Evolutionary conservation across 1,140 invertebrate genomes (phyloP).

Genomic region (Micrasema longulum): DNA sequence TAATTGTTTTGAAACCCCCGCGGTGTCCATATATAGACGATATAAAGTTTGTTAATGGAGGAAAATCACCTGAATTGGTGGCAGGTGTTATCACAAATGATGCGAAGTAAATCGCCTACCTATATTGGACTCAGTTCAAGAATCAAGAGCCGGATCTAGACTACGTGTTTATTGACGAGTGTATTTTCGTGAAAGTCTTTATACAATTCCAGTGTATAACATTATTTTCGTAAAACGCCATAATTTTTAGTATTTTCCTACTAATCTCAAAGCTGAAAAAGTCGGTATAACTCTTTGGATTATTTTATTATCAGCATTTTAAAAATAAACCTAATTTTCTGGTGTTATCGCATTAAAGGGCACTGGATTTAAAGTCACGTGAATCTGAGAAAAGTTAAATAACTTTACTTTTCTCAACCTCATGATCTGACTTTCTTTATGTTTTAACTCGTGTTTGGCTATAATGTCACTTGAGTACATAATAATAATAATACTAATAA

Average conservation of each 20-base stretch:
- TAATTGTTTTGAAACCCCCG: background rate
- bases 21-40: conserved; percentile 17
- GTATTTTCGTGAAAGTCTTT: background rate
- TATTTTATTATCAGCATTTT: no score
- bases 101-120: conserved; percentile 14
- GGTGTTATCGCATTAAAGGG: no score
- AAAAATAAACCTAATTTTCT: no score
- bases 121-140: conserved; percentile 11
- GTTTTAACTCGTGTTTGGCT: no score
- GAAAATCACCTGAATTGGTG: conserved; percentile 17
- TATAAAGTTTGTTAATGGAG: conserved; percentile 21
- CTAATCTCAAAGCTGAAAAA: background rate
- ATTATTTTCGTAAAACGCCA: conserved; percentile 1
- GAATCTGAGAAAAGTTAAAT: no score
- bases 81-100: conserved; percentile 36
- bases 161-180: background rate
- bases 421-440: no score
- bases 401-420: no score
- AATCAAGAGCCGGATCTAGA: background rate
- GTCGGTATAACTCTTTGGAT: background rate
- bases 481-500: no score
- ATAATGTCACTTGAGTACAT: no score
- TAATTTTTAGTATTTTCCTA: background rate
- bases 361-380: no score
- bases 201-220: background rate